Conservation (phyloP, 2,113 vertebrate species). For the Prunella fulvescens region DNA sequence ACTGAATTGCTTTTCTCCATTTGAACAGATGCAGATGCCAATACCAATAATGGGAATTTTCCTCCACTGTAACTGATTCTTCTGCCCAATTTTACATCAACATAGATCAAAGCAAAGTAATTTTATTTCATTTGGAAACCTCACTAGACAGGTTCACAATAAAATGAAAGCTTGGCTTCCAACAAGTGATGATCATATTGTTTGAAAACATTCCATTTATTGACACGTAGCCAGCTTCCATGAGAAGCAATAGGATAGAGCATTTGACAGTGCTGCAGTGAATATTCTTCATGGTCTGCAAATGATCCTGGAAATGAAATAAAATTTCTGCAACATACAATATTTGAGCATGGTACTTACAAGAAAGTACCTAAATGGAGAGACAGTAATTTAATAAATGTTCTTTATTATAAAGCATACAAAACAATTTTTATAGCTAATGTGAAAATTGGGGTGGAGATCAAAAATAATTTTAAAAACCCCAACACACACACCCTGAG, state of each 20-base stretch:
- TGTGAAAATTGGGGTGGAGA: background rate
- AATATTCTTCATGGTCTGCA: background rate
- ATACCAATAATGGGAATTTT: background rate
- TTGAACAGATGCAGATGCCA: background rate
- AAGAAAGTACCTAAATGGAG: background rate
- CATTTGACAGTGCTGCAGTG: background rate
- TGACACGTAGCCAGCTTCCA: background rate
- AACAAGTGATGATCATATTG: background rate
- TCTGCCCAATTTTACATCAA: background rate
- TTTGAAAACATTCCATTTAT: constrained; percentile 20
- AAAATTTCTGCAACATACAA: background rate
- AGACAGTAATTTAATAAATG: background rate
- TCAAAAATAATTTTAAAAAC: background rate
- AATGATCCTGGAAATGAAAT: background rate
- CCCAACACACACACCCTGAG: background rate
- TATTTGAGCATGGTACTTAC: background rate
- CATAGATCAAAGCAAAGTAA: background rate
- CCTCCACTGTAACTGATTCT: background rate
- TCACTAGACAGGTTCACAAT: background rate
- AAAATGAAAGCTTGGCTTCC: background rate
- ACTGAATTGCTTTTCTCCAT: background rate
- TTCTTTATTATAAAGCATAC: background rate
- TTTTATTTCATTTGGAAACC: constrained; percentile 15
- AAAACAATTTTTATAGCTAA: background rate
- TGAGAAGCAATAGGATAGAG: background rate